Conservation (phyloP, 1,140 invertebrate genomes). For the Papilio helenus region DNA sequence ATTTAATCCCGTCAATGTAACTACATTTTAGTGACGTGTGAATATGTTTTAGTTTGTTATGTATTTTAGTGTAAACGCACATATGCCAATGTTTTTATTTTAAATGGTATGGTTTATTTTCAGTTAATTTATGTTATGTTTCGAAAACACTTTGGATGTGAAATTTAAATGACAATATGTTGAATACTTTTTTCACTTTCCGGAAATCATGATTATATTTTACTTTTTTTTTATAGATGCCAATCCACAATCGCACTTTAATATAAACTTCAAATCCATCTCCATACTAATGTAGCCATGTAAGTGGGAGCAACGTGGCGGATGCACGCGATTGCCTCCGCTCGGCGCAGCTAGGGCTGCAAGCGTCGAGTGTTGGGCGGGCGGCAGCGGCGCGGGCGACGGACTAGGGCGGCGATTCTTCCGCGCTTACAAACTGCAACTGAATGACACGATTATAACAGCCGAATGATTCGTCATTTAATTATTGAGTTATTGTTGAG, state of each 20-base stretch:
- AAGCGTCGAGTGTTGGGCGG: neutral
- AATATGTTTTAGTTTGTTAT: neutral
- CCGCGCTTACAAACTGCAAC: slow-evolving; percentile 46
- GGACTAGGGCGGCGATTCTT: slow-evolving; percentile 42
- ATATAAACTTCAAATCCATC: neutral
- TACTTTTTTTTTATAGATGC: too few relatives aligned
- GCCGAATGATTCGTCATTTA: slow-evolving; percentile 57
- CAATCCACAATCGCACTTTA: neutral
- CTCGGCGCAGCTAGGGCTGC: slow-evolving; percentile 42
- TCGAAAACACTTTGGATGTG: too few relatives aligned
- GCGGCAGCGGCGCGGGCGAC: neutral
- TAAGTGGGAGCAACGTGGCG: slow-evolving; percentile 35
- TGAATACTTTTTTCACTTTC: too few relatives aligned
- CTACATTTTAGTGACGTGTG: slow-evolving; percentile 11
- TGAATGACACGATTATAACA: slow-evolving; percentile 63
- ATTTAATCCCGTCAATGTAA: slow-evolving; percentile 20
- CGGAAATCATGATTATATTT: too few relatives aligned
- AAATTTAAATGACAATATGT: too few relatives aligned
- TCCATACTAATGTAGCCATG: slow-evolving; percentile 41
- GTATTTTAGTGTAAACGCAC: neutral
- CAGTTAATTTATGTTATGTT: too few relatives aligned
- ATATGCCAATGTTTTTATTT: too few relatives aligned
- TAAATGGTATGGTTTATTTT: too few relatives aligned
- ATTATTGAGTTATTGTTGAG: slow-evolving; percentile 46
- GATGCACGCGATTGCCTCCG: slow-evolving; percentile 53